phyloP scores from a whole-genome alignment of 1,140 invertebrate genomes.

The Monomorium pharaonis region DNA sequence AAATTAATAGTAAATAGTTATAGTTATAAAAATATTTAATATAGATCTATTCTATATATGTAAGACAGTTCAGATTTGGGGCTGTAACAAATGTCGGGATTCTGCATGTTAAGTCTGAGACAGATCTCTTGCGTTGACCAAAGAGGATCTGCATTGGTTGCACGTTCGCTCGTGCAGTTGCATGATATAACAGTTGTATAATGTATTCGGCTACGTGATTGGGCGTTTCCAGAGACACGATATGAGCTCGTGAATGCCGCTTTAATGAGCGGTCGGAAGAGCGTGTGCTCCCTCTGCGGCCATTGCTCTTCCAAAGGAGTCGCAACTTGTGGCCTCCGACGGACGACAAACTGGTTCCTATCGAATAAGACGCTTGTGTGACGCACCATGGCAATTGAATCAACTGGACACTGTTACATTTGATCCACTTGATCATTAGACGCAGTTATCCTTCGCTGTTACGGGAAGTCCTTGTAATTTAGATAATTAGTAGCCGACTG shows the following conservation, averaged over 20 bases:
- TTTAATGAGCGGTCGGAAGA: slow-evolving; percentile 68
- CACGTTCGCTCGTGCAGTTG: slow-evolving; percentile 53
- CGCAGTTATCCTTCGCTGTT: slow-evolving; percentile 1
- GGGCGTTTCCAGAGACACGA: slow-evolving; percentile 43
- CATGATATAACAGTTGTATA: slow-evolving; percentile 66
- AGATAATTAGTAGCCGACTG: slow-evolving; percentile 19
- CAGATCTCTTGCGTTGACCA: background rate
- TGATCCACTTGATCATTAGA: slow-evolving; percentile 35
- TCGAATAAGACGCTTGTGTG: slow-evolving; percentile 31
- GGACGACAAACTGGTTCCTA: background rate
- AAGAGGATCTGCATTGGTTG: slow-evolving; percentile 44
- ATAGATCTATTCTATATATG: background rate
- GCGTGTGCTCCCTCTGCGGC: background rate
- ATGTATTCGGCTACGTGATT: slow-evolving; percentile 69
- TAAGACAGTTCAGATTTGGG: background rate
- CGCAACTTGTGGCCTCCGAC: background rate
- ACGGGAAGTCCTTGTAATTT: slow-evolving; percentile 23
- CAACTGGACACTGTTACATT: slow-evolving; percentile 21
- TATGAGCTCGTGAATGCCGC: slow-evolving; percentile 70
- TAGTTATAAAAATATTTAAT: background rate
- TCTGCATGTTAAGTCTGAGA: background rate
- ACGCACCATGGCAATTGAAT: slow-evolving; percentile 4
- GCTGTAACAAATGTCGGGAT: background rate
- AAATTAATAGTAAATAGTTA: background rate
- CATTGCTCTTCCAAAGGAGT: slow-evolving; percentile 23